A percentile compares a stretch with the other conserved stretches of the same genome.
phyloP scores from a whole-genome alignment of 2,113 vertebrate species.

The Meleagris gallopavo region DNA sequence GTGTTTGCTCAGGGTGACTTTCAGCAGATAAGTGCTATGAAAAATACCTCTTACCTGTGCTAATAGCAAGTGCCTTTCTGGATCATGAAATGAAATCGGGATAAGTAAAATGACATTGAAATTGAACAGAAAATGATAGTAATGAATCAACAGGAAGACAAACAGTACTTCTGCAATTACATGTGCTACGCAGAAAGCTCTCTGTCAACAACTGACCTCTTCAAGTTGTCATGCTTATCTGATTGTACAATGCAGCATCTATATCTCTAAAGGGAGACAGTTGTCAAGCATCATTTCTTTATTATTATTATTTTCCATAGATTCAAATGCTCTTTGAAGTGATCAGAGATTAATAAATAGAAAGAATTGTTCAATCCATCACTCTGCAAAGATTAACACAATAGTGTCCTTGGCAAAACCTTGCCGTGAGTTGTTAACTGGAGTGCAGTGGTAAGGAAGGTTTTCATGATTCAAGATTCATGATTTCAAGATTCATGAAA shows the following conservation, averaged over 20 bases:
- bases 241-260: constrained; percentile 4
- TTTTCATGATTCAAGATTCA: neutral
- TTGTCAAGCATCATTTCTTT: constrained; percentile 45
- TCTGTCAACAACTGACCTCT: constrained; percentile 52
- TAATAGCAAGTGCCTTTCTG: constrained; percentile 11
- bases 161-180: constrained; percentile 44
- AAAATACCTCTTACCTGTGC: constrained; percentile 37
- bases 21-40: constrained; percentile 36
- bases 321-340: constrained; percentile 31
- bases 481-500: neutral
- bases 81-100: constrained; percentile 39
- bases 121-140: constrained; percentile 50
- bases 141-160: constrained; percentile 57
- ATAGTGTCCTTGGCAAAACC: neutral
- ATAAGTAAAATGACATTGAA: constrained; percentile 27
- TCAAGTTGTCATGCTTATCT: constrained; percentile 39
- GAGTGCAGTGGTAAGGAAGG: neutral
- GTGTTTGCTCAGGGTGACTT: constrained; percentile 39
- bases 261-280: neutral
- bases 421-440: neutral
- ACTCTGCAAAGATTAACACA: constrained; percentile 13
- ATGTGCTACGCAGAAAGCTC: constrained; percentile 8
- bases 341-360: constrained; percentile 40
- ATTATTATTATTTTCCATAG: constrained; percentile 29
- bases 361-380: constrained; percentile 25